These are phyloP conservation scores for Marronus borbonicus DNA, from an alignment of 2,888 invertebrate species.

Conservation along the genomic window DNA sequence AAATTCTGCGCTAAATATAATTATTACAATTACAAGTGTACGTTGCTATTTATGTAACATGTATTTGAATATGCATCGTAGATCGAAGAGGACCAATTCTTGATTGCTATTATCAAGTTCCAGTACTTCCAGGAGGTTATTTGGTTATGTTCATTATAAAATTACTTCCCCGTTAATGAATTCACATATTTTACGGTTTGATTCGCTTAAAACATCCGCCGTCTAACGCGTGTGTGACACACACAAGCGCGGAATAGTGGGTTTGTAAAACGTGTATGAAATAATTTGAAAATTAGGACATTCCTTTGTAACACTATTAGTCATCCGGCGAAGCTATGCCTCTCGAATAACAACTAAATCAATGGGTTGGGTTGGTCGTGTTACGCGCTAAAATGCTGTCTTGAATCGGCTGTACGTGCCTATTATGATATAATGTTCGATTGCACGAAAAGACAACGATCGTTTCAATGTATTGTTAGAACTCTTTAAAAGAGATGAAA, in stretches of 20 bases:
- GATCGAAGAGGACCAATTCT: too few relatives aligned
- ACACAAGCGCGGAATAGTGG: slow-evolving; percentile 1
- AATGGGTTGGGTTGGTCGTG: slow-evolving; percentile 14
- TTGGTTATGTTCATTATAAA: too few relatives aligned
- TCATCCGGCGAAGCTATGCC: slow-evolving; percentile 12
- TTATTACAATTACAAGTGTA: too few relatives aligned
- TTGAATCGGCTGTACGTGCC: neutral
- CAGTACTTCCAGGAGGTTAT: too few relatives aligned
- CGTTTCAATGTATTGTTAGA: too few relatives aligned
- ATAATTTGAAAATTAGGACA: slow-evolving; percentile 52
- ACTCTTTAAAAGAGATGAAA: too few relatives aligned
- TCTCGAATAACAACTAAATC: slow-evolving; percentile 1
- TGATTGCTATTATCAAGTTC: too few relatives aligned
- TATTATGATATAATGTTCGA: too few relatives aligned
- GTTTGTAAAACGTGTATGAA: slow-evolving; percentile 32
- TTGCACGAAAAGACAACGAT: too few relatives aligned
- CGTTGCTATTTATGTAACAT: too few relatives aligned
- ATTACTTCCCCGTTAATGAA: neutral
- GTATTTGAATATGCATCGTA: too few relatives aligned
- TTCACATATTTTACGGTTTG: neutral
- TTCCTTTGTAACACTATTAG: slow-evolving; percentile 40
- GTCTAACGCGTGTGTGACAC: neutral
- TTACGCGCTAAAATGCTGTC: slow-evolving; percentile 19
- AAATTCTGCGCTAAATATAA: too few relatives aligned
- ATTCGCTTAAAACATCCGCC: neutral